Evolutionary conservation across 2,113 vertebrate species (phyloP), one percentile per base, ranked within the genome.

Genomic region (Azemiops feae): DNA sequence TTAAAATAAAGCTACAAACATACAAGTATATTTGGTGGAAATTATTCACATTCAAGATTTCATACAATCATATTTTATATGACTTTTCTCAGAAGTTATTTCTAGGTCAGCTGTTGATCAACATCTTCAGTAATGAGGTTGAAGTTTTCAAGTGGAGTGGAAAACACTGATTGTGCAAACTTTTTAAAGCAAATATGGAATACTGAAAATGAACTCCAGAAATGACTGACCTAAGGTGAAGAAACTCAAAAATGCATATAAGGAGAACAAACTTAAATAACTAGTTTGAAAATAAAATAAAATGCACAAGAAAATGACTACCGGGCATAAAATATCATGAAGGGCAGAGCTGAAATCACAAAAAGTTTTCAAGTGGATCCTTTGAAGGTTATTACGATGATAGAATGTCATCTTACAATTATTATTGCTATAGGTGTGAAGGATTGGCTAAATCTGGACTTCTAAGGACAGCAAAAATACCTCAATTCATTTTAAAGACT

Each of bases 401-500:
- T 20, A 18, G 55, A 87, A 87, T 87, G 8, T 34, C 55, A 88
- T 34, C 55, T 60, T 57, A 86, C 10, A 91, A 57, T 86, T 43
- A 6, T 86, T 60, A 87, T 39, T 25, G 39, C 23, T 45, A n/a
- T 11, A 92, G 55, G 4, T 43, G 55, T 47, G 16, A 50, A 34
- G 18, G 52, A 25, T 55, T 43, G 85, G 14, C 25, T 57, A 57
- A 52, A 52, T 0, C 43, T 87, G 0, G 34, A 86, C 25, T 91
- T 91, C 87, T 14, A 91, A 50, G 91, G 92, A 89, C 39, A 92
- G 91, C 52, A 92, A 90, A 55, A 86, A 87, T 87, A 93, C 89
- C 50, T 87, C 55, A 50, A 34, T 43, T 16, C 34, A 53, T 88
- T 93, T 93, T 55, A 89, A 92, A 58, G 69, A 2, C 50, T 94